phyloP scores from a whole-genome alignment of 1,140 invertebrate species.

The Centruroides sculpturatus region DNA sequence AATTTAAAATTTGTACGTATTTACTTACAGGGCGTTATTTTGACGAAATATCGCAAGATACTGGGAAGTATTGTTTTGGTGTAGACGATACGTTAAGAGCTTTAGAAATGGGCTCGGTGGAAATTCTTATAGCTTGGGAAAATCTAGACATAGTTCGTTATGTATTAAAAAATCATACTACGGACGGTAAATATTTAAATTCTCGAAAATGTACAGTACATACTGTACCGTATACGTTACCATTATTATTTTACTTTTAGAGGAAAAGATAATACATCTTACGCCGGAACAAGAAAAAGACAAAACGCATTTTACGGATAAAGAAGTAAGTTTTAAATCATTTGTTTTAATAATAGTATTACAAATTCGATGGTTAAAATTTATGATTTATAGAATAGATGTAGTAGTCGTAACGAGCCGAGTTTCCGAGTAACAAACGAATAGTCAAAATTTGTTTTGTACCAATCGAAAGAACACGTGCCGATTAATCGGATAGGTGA shows the following conservation, averaged over 20 bases:
- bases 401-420: too few species aligned
- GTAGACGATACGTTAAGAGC: constrained; percentile 93
- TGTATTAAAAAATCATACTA: constrained; percentile 77
- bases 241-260: constrained; percentile 21
- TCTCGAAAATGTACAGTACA: background rate
- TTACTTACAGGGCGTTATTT: constrained; percentile 63
- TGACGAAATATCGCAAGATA: constrained; percentile 85
- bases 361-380: too few species aligned
- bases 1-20: background rate
- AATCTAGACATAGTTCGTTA: constrained; percentile 92
- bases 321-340: constrained; percentile 43
- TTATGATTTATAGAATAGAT: too few species aligned
- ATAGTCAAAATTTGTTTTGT: too few species aligned
- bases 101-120: constrained; percentile 91
- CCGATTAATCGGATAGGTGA: too few species aligned
- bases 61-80: constrained; percentile 97
- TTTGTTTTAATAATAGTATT: too few species aligned
- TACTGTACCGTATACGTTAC: background rate
- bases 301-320: constrained; percentile 93
- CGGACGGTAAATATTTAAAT: constrained; percentile 28
- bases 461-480: too few species aligned
- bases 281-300: constrained; percentile 97
- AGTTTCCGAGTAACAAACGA: too few species aligned
- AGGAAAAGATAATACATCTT: constrained; percentile 85
- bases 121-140: constrained; percentile 99